Evolutionary conservation across 2,113 vertebrate species (phyloP).

Genomic region (Pampusana beccarii): DNA sequence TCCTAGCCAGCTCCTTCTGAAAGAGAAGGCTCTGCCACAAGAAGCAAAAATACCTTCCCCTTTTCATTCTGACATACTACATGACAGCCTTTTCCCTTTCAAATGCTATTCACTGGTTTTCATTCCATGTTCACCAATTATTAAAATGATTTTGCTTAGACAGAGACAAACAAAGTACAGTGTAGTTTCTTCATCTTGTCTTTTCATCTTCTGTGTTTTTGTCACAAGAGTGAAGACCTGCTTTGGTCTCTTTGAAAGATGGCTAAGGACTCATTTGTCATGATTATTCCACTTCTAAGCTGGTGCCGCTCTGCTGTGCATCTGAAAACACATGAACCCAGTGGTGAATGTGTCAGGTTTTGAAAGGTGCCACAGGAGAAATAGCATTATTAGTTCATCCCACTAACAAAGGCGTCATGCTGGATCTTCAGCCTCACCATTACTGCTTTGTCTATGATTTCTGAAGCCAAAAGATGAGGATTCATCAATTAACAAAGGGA

Average conservation of each 20-base stretch:
- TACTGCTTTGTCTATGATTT: not conserved
- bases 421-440: not conserved
- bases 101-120: not conserved
- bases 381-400: not conserved
- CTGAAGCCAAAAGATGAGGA: not conserved
- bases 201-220: not conserved
- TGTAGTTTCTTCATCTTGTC: not conserved
- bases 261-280: not conserved
- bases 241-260: not conserved
- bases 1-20: not conserved
- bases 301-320: not conserved
- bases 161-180: not conserved
- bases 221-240: not conserved
- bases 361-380: not conserved
- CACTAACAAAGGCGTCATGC: not conserved
- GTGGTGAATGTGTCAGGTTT: not conserved
- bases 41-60: not conserved
- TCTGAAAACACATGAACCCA: not conserved
- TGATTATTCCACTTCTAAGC: not conserved
- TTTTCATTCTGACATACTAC: not conserved
- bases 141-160: constrained; percentile 12
- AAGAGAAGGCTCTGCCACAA: not conserved
- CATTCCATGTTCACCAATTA: constrained; percentile 11
- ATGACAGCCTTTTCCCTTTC: not conserved
- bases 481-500: constrained; percentile 26